These are phyloP conservation scores for Morbakka virulenta DNA, from an alignment of 30 jellyfish, hydroid and myxozoan genomes.

Conservation along the genomic window DNA sequence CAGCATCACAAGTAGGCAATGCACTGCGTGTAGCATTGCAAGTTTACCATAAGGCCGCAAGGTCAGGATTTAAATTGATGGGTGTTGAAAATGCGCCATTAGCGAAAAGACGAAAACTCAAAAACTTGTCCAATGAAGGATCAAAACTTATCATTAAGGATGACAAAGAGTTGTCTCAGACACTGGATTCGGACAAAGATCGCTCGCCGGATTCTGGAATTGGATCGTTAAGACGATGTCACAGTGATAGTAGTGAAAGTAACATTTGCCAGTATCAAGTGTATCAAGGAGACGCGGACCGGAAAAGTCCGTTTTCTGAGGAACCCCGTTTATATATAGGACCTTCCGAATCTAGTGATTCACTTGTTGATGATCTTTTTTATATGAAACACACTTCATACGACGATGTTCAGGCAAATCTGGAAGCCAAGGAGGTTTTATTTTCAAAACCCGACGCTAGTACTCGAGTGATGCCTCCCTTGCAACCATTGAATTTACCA, in stretches of 20 bases:
- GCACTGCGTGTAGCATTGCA: slow-evolving; percentile 94
- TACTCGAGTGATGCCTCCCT: too few relatives aligned
- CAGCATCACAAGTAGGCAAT: slow-evolving; percentile 86
- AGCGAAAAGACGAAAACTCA: slow-evolving; percentile 93
- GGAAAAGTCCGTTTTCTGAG: too few relatives aligned
- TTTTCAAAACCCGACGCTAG: too few relatives aligned
- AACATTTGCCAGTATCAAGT: too few relatives aligned
- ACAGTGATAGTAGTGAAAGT: neutral
- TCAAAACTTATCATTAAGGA: neutral
- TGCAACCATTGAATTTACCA: too few relatives aligned
- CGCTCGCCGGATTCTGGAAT: neutral
- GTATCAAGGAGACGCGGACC: too few relatives aligned
- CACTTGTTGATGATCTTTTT: too few relatives aligned
- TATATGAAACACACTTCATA: too few relatives aligned
- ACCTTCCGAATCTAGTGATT: too few relatives aligned
- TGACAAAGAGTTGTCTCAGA: neutral
- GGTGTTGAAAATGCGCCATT: slow-evolving; percentile 98
- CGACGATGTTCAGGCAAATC: too few relatives aligned
- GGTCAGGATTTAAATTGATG: slow-evolving; percentile 92
- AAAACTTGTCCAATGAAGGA: slow-evolving; percentile 68
- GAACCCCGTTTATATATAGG: too few relatives aligned
- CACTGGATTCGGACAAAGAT: neutral
- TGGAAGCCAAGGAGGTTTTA: too few relatives aligned
- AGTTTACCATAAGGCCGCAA: slow-evolving; percentile 95
- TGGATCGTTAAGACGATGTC: neutral